Base-by-base conservation (phyloP, 2,888 invertebrate genomes). In the Heliconius sara region DNA sequence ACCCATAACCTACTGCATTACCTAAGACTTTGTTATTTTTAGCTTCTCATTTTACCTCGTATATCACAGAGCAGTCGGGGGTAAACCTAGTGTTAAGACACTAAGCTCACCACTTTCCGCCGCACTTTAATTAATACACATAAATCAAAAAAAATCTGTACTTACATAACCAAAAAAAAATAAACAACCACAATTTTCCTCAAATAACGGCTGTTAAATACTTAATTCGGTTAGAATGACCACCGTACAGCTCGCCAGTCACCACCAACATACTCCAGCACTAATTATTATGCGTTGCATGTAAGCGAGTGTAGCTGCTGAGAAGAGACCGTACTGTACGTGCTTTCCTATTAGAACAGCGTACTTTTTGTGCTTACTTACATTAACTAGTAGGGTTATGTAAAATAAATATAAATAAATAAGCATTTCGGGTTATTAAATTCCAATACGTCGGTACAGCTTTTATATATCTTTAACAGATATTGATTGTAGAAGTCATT, bases 201-300 rank as follows among this genome's bases (percentile, higher is more conserved):
- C 0, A 70, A 70, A 43, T 34, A 68, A 70, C 43, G 68, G 25
- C 60, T 52, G 70, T 60, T 71, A 30, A 30, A 63, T 22, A 63
- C 5, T 43, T 63, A 47, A 65, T 65, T 43, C 43, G 25, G 27
- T 65, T 75, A 27, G 47, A 75, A 27, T 65, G 75, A 65, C 66
- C 43, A 47, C 65, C 19, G 25, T 74, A 13, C 9, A 60, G 43
- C 47, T 16, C n/a, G 60, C 73, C 73, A n/a, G 27, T 77, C 76
- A 76, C 83, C 78, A 82, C 67, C 76, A 73, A 76, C 72, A 72
- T 71, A 75, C 70, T 27, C 27, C 39, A 52, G 19, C 30, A 22
- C 79, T 82, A 74, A 60, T 82, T 82, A 80, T 66, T 82, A 82
- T 82, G 80, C 82, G 71, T 75, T 63, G 27, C 78, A 66, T 75